These are phyloP conservation scores for Beris morrisii DNA, from an alignment of 2,888 invertebrate species.

Conservation along the genomic window DNA sequence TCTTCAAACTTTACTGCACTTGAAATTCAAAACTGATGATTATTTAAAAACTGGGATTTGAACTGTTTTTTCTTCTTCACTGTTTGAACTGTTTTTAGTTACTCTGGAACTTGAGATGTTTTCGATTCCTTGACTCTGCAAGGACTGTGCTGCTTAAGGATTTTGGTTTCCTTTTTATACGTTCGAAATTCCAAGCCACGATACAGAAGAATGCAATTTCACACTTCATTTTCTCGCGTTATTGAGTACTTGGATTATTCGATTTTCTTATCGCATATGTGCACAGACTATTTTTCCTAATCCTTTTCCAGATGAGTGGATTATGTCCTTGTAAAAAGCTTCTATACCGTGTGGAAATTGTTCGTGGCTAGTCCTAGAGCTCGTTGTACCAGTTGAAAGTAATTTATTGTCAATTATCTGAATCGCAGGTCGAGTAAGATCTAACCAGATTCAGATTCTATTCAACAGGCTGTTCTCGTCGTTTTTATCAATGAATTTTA, in stretches of 20 bases:
- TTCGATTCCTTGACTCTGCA: neutral
- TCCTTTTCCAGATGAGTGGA: slow-evolving; percentile 11
- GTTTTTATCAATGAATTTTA: slow-evolving; percentile 26
- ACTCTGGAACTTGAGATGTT: neutral
- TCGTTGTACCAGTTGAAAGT: too few species aligned
- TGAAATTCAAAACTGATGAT: slow-evolving; percentile 2
- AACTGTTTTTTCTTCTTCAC: neutral
- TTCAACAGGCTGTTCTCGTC: neutral
- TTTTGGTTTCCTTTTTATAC: slow-evolving; percentile 22
- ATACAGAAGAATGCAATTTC: slow-evolving; percentile 23
- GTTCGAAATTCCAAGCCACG: slow-evolving; percentile 3
- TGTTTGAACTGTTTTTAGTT: neutral
- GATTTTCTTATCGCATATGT: slow-evolving; percentile 47
- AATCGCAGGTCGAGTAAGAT: too few species aligned
- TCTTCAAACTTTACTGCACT: slow-evolving; percentile 37
- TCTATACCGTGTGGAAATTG: too few species aligned
- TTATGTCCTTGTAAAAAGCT: neutral
- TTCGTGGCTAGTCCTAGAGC: too few species aligned
- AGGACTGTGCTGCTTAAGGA: slow-evolving; percentile 13
- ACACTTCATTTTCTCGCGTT: slow-evolving; percentile 30
- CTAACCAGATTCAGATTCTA: too few species aligned
- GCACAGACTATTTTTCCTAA: slow-evolving; percentile 39
- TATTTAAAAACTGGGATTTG: neutral
- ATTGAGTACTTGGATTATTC: slow-evolving; percentile 42
- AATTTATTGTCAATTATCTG: too few species aligned